Evolutionary conservation across 2,113 vertebrate species (phyloP), one percentile per base, ranked within the genome.

Genomic region (Oxyruncus cristatus): DNA sequence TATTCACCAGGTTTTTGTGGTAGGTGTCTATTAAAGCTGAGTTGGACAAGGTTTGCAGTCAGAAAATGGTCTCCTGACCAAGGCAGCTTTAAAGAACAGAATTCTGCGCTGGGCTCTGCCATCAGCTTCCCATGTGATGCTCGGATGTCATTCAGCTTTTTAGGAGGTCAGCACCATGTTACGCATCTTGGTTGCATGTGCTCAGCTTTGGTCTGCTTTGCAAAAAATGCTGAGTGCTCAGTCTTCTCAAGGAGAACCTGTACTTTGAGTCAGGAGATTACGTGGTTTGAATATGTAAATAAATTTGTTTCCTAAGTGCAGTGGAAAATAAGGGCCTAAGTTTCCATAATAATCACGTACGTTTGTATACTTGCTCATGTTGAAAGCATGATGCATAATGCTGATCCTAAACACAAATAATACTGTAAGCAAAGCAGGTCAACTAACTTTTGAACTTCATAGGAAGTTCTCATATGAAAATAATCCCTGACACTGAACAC

Each of bases 231-330:
- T 92, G 93, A 94, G 67, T 5, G 1, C 50, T 95, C 53, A 61
- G 49, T 79, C 82, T 92, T 88, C 75, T 91, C 89, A 92, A 96
- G 86, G 89, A 92, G 89, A 94, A 96, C 68, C 83, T 93, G 88
- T 91, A 59, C 85, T 90, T 90, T 76, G 85, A 93, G 79, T 88
- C 44, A 88, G 83, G 67, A 96, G 86, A 68, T 76, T 67, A 88
- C 68, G 79, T 88, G 93, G 67, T 91, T 91, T 91, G 91, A 95
- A 92, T 96, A 88, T 91, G 86, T 85, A 92, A 85, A 92, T 88
- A 66, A 55, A 61, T 83, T 5, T 33, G 67, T 85, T 92, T 92
- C 79, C 28, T 56, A 68, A 79, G 79, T 88, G 27, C 75, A 76
- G 42, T 61, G 41, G 68, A 73, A 86, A 92, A 70, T 52, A 74